Evolutionary conservation across 2,888 invertebrate species (phyloP).

Genomic region (Cryptus armator): DNA sequence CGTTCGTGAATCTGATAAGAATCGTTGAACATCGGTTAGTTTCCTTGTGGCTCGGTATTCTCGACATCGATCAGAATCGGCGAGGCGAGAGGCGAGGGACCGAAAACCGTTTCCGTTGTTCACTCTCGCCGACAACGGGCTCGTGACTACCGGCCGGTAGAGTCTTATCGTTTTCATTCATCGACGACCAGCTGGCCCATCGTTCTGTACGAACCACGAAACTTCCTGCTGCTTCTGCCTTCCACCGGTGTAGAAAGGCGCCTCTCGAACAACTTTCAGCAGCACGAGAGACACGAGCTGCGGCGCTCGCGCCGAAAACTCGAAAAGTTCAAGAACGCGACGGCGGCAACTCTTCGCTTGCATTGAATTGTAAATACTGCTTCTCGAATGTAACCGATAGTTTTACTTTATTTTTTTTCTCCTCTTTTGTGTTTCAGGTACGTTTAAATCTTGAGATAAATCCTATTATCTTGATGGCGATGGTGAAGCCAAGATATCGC

Average conservation of each 20-base stretch:
- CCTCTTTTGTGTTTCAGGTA: constrained; percentile 55
- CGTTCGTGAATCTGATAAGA: constrained; percentile 50
- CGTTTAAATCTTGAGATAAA: not conserved
- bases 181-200: constrained; percentile 66
- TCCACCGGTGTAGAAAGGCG: constrained; percentile 10
- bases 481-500: not conserved
- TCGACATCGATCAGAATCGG: constrained; percentile 56
- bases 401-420: constrained; percentile 7
- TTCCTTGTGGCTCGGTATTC: constrained; percentile 47
- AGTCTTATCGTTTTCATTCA: constrained; percentile 65
- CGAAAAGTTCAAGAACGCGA: not conserved
- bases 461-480: not conserved
- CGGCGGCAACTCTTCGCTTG: not conserved
- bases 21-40: constrained; percentile 57
- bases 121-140: constrained; percentile 22
- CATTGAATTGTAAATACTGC: not conserved
- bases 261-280: constrained; percentile 28
- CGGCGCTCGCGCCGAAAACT: not conserved
- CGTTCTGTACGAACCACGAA: constrained; percentile 34
- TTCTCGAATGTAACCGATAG: not conserved
- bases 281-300: constrained; percentile 24
- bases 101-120: constrained; percentile 64
- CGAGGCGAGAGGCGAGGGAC: constrained; percentile 51
- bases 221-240: constrained; percentile 41
- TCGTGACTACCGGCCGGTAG: constrained; percentile 54